Evolutionary conservation across 2,888 invertebrate species (phyloP), one percentile per base, ranked within the genome.

Genomic region (Theristus sp.): DNA sequence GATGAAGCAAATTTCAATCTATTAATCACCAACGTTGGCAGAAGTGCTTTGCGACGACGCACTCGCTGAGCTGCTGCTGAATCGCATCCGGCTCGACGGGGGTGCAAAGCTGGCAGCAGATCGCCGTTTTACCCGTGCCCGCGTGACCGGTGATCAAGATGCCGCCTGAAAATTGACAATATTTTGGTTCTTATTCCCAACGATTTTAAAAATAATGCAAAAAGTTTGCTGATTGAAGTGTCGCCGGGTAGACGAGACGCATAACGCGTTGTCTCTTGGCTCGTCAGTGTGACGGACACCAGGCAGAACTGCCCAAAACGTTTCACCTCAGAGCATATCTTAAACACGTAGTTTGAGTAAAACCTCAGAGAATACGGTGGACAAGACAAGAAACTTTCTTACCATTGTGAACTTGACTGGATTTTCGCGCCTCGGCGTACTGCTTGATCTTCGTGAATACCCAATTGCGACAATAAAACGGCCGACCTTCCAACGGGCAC

Each of bases 391-490:
- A n/a, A n/a, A n/a, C n/a, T n/a, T n/a, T n/a, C 46, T 46, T 10
- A 46, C 10, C 22, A 17, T 17, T 22, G 46, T 46, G 10, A 17
- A 17, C 46, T 46, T n/a, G 25, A 22, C 22, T 52, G n/a, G 22
- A 6, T 24, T 52, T 68, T 87, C 86, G 0, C 86, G 89, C 88
- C 71, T 94, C 91, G 67, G 94, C 75, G 67, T 89, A 90, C 69
- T 91, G 85, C 1, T 85, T 84, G 46, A 94, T 81, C 77, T 94
- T 93, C 77, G 88, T 86, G 70, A 93, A 87, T 6, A 88, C 89
- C 93, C 93, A 94, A 76, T 94, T 93, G 13, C 93, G 82, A 73
- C 89, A 87, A 79, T 84, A 87, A 78, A 89, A 89, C 62, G 82
- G 81, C 28, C 27, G n/a, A 25, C 56, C 56, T 38, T 55, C 28